Base-by-base conservation (phyloP, 2,888 invertebrate genomes). In the Netelia fuscicornis region DNA sequence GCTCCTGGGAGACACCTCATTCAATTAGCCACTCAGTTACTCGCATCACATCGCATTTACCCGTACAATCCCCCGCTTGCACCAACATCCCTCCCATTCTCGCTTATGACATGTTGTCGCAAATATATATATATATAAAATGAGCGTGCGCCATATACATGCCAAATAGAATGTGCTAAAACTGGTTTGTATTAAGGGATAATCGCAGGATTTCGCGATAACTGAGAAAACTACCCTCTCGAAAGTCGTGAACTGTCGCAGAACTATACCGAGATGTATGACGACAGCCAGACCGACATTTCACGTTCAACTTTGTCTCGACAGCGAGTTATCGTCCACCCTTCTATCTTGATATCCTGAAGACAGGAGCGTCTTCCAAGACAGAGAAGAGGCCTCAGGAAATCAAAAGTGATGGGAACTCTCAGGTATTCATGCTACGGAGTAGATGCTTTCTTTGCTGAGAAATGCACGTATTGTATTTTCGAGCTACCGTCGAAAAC, bases 1-100 rank as follows among this genome's bases (percentile, higher is more conserved):
- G 89, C 90, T 92, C 93, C 91, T 92, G 90, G 90, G 93, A 93
- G 91, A 90, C 89, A 89, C 90, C 90, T 93, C 92, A 93, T 93
- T 93, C 93, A 93, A 93, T 93, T 93, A 93, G 91, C 90, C 92
- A 92, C 92, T 92, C 92, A 92, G 92, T 93, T 93, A 92, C 93
- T 92, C 92, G 92, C 92, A 91, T 92, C 93, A 90, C 92, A 91
- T 92, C 91, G 90, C 91, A 90, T 93, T 92, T 90, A 88, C 90
- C 83, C 86, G 85, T 84, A 85, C 81, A 86, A 77, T 78, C 84
- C 76, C 86, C 75, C 78, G 70, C 83, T 58, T 84, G 64, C 78
- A 71, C 78, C 60, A 3, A 20, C 74, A 60, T 60, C 56, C 74
- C 23, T 37, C 10, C 44, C 56, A 11, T 60, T 67, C 85, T 70